phyloP scores from a whole-genome alignment of 2,888 invertebrate genomes.

The Ophioninae sp. region DNA sequence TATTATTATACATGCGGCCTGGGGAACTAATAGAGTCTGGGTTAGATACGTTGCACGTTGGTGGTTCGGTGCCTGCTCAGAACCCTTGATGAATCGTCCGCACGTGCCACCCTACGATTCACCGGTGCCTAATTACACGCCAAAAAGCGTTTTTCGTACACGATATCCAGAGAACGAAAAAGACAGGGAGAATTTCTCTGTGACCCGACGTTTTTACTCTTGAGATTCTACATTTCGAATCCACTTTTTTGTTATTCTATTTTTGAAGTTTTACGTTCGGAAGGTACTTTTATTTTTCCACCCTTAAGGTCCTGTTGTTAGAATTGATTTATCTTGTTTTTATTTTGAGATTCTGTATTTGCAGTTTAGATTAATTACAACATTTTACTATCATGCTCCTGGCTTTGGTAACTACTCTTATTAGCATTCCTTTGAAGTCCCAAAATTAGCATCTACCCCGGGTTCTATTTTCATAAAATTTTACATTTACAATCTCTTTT shows the following conservation, averaged over 20 bases:
- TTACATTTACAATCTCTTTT: no score
- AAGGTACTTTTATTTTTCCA: no score
- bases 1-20: slow-evolving; percentile 37
- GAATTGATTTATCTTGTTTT: no score
- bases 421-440: no score
- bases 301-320: no score
- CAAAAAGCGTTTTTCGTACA: slow-evolving; percentile 72
- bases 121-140: slow-evolving; percentile 80
- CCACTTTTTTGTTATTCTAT: not conserved
- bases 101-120: slow-evolving; percentile 77
- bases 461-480: no score
- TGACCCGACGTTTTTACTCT: not conserved
- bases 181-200: not conserved
- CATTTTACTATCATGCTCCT: no score
- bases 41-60: slow-evolving; percentile 37
- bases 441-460: no score
- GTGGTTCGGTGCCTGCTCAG: slow-evolving; percentile 16
- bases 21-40: slow-evolving; percentile 42
- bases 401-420: no score
- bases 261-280: not conserved
- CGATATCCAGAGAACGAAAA: slow-evolving; percentile 8
- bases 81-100: slow-evolving; percentile 79
- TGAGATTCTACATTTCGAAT: not conserved
- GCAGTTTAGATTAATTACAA: no score
- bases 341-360: no score